Base-by-base conservation (phyloP, 92 coral and sea anemone genomes). In the Montipora capitata region DNA sequence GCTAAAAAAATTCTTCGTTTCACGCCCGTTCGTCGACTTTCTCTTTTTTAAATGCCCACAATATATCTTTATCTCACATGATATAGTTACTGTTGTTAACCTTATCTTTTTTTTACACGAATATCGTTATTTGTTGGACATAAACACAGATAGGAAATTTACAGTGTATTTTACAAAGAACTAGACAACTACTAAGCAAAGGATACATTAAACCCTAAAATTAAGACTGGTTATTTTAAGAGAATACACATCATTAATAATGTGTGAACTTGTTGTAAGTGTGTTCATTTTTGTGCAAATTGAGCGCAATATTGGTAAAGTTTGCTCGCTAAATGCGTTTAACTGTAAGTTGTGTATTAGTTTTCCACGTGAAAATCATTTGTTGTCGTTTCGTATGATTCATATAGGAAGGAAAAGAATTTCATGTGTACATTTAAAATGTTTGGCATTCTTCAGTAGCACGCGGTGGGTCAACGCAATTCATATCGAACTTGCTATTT, bases 271-370 rank as follows among this genome's bases (percentile, higher is more conserved):
- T 20, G 44, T 35, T 1, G 12, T n/a, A 7, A 44, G 65, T 66
- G 44, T 45, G 12, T 79, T 41, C 1, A 27, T 27, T 17, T 58
- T 43, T 44, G 52, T 48, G 52, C 59, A 80, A 65, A 65, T 65
- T 65, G 84, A 43, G 52, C 77, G 17, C 51, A 39, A 81, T 81
- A 81, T 68, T 43, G 52, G 61, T 40, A n/a, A 16, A 2, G 4
- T 68, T 68, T 48, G 52, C 52, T 42, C 12, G 49, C 12, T 27
- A 9, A 54, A 45, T 62, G 68, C 9, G 17, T 77, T 77, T 40
- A 51, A 45, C 9, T 5, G 51, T 45, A 45, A 4, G 35, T 48
- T 10, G 10, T 3, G 10, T 10, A 48, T 48, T 5, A 48, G 61
- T 3, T 12, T 9, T 13, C 3, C 61, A 54, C 61, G 16, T 54